Conservation (phyloP, 1,140 invertebrate genomes). For the Manduca sexta region DNA sequence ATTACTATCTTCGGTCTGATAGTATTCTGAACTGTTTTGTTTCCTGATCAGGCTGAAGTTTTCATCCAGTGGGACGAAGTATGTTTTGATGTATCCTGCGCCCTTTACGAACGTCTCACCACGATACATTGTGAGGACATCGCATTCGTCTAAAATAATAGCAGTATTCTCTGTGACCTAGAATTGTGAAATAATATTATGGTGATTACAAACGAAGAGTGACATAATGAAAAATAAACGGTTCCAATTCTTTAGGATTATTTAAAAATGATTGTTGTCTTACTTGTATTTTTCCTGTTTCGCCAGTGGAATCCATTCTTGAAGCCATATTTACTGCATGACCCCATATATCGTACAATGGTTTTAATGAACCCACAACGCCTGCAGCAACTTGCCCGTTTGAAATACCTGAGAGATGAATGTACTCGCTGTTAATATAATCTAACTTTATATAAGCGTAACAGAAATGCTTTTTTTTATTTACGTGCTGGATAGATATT, state of each 20-base stretch:
- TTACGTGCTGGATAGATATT: too few species aligned
- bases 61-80: constrained; percentile 80
- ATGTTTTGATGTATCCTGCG: constrained; percentile 82
- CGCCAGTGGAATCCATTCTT: constrained; percentile 90
- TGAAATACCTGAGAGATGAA: constrained; percentile 78
- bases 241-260: too few species aligned
- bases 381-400: constrained; percentile 91
- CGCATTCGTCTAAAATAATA: constrained; percentile 78
- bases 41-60: constrained; percentile 73
- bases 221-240: too few species aligned
- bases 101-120: constrained; percentile 85
- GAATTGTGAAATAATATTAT: constrained; percentile 11
- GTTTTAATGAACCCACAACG: constrained; percentile 92
- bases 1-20: constrained; percentile 20
- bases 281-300: constrained; percentile 86
- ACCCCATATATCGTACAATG: constrained; percentile 95
- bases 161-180: constrained; percentile 85
- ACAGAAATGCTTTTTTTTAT: not conserved
- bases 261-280: not conserved
- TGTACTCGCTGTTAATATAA: too few species aligned
- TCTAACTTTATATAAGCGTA: not conserved
- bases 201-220: too few species aligned
- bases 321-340: constrained; percentile 96
- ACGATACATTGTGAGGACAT: constrained; percentile 80
- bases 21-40: constrained; percentile 30